phyloP scores from a whole-genome alignment of 2,113 vertebrate species.

The Zosterops pallidus region DNA sequence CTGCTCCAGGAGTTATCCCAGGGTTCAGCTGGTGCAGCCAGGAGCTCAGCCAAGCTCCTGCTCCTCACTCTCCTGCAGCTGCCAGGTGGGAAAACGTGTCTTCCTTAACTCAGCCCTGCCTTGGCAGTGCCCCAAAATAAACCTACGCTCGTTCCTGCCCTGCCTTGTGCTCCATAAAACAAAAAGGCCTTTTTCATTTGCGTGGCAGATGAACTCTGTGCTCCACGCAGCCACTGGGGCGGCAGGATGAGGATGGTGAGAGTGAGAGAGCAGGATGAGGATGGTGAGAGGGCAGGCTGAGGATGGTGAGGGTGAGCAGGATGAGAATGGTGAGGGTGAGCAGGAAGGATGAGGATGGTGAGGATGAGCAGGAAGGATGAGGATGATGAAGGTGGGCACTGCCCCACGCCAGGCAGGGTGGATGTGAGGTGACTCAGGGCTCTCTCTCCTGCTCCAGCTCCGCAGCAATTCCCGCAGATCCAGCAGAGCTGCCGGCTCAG shows the following conservation, averaged over 20 bases:
- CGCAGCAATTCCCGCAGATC: rapidly evolving
- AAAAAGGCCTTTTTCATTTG: background rate
- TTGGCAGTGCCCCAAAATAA: background rate
- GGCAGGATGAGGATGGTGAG: background rate
- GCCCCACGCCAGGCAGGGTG: rapidly evolving
- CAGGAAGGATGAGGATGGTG: background rate
- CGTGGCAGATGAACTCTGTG: background rate
- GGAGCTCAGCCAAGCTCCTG: background rate
- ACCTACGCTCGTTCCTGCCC: rapidly evolving
- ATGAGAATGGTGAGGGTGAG: background rate
- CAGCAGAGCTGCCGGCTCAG: background rate
- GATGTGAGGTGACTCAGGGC: background rate
- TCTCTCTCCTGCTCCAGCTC: rapidly evolving
- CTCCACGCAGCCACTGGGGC: rapidly evolving
- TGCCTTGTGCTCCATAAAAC: rapidly evolving
- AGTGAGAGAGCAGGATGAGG: background rate
- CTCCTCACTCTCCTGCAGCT: background rate
- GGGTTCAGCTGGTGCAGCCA: rapidly evolving
- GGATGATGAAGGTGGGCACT: background rate
- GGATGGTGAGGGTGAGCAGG: background rate
- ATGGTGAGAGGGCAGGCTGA: background rate
- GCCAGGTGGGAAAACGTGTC: background rate
- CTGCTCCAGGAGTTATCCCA: background rate
- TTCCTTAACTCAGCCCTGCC: background rate
- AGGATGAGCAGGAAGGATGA: background rate